Percentiles rank a stretch among this genome's conserved stretches.
These are phyloP conservation scores for Cyrtonyx montezumae DNA, from an alignment of 2,113 vertebrate species.

Conservation along the genomic window DNA sequence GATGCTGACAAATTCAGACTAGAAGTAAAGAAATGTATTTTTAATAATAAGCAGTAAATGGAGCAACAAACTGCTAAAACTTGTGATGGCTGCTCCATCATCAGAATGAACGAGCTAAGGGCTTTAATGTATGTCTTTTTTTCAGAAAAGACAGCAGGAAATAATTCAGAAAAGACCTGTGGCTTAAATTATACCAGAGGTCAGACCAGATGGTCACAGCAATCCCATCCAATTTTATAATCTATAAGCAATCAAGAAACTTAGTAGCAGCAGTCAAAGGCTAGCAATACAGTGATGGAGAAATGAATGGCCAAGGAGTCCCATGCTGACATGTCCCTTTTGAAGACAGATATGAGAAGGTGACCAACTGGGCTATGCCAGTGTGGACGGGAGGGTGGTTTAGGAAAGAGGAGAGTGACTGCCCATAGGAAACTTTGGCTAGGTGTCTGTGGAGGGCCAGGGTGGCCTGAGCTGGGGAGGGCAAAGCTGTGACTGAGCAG, in stretches of 20 bases:
- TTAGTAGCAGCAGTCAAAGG: background rate
- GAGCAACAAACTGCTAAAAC: constrained; percentile 4
- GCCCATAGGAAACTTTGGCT: background rate
- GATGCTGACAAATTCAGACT: constrained; percentile 47
- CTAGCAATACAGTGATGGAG: rapidly evolving
- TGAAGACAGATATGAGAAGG: background rate
- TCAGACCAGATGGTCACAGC: constrained; percentile 49
- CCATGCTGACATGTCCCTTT: rapidly evolving
- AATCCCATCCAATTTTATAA: constrained; percentile 14
- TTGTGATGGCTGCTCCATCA: constrained; percentile 22
- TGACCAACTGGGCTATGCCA: background rate
- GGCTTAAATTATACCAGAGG: constrained; percentile 2
- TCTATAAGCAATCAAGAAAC: constrained; percentile 39
- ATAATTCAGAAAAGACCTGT: constrained; percentile 55
- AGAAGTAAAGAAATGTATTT: constrained; percentile 57
- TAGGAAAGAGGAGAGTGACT: background rate
- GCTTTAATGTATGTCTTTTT: background rate
- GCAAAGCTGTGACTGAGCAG: background rate
- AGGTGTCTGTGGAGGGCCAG: rapidly evolving
- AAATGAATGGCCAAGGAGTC: background rate
- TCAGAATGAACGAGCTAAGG: background rate
- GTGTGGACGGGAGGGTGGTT: background rate
- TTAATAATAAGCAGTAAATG: constrained; percentile 54
- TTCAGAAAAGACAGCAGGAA: constrained; percentile 48
- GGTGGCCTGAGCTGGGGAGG: rapidly evolving